Evolutionary conservation across 2,113 vertebrate genomes (phyloP).

Genomic region (Crotalus horridus): DNA sequence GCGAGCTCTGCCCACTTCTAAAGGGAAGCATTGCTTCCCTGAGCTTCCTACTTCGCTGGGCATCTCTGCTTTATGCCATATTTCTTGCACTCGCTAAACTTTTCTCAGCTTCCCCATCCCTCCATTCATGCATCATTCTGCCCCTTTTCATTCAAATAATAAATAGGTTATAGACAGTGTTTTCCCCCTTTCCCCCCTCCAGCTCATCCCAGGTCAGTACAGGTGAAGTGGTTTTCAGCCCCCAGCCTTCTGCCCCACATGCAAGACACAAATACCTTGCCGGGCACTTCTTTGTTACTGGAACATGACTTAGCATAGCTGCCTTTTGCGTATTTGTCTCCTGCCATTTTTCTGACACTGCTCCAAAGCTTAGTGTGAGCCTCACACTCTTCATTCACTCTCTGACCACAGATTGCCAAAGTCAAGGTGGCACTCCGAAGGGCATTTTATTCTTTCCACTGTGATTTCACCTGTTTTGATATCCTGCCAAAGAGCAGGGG

Average conservation of each 20-base stretch:
- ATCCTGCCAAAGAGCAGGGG: background rate
- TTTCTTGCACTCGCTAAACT: background rate
- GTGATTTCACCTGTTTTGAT: background rate
- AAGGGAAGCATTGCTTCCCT: background rate
- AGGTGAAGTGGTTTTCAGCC: background rate
- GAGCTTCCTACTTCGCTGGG: background rate
- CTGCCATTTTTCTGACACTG: background rate
- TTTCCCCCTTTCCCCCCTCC: background rate
- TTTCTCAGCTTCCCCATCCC: background rate
- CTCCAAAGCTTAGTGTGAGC: background rate
- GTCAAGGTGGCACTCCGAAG: background rate
- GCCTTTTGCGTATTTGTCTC: background rate
- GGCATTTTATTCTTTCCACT: background rate
- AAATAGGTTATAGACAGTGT: background rate
- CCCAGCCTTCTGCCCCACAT: too few relatives aligned
- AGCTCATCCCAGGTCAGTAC: background rate
- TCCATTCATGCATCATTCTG: background rate
- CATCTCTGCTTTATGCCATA: background rate
- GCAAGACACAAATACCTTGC: background rate
- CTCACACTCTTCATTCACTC: background rate
- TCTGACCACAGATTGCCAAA: background rate
- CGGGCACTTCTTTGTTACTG: background rate
- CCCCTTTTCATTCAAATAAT: background rate
- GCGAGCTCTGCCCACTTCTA: fast-evolving
- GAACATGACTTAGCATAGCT: background rate